Evolutionary conservation across 2,797 vertebrate species (phyloP), one percentile per base, ranked within the genome.

Genomic region (Enteromius fasciolatus): DNA sequence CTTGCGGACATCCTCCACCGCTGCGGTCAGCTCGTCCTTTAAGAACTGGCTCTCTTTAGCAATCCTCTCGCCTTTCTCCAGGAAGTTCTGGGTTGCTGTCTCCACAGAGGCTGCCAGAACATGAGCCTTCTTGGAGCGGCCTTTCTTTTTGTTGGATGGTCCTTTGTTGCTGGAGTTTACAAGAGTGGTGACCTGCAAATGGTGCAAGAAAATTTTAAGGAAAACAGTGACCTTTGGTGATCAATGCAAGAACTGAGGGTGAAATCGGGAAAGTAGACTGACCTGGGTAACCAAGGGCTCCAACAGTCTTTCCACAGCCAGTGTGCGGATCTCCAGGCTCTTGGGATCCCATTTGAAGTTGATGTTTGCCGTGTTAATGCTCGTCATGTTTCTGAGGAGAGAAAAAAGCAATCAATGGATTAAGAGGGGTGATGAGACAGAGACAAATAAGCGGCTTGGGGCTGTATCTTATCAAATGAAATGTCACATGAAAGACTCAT

Each of bases 261-360:
- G 20, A 44, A 64, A 48, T 36, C 41, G 57, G 44, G 54, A 74
- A 74, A 64, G 70, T 3, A 64, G 31, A 2, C 50, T 54, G n/a
- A 99, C 98, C 97, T 99, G 98, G 33, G 97, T 98, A 84, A 99
- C 98, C 85, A 99, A 93, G 52, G 97, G 98, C 86, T 99, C 97
- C 39, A 99, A 93, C 73, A 99, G 92, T 89, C 96, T 95, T 89
- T 99, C 98, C 81, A 99, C 98, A 1, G 98, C 97, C 88, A 99
- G 90, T 17, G 98, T 99, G 76, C 97, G 95, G 86, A 99, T 99
- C 93, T 99, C 98, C 74, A 99, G 90, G 88, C 97, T 99, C 93
- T 99, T 99, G 79, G 98, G 97, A 89, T 99, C 98, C 98, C 98
- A 99, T 95, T 98, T 99, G 88, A 99, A 98, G 91, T 97, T 99